A percentile compares a stretch with the other conserved stretches of the same genome.
These are phyloP conservation scores for Stegodyphus dumicola DNA, from an alignment of 1,140 invertebrate genomes.

Conservation along the genomic window DNA sequence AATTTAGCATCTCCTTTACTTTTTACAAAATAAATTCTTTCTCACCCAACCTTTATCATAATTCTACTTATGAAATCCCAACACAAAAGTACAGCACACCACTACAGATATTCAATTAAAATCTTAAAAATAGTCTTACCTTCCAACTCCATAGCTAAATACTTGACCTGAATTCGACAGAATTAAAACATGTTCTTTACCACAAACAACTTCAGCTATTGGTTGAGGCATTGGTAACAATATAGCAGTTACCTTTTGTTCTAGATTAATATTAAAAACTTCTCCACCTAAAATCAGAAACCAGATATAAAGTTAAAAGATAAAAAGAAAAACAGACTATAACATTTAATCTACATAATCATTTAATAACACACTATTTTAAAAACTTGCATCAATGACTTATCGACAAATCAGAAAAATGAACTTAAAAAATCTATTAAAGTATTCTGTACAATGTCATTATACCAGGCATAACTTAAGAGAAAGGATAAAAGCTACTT, in stretches of 20 bases:
- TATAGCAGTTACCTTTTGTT: neutral
- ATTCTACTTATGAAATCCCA: neutral
- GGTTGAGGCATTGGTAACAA: neutral
- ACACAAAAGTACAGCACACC: neutral
- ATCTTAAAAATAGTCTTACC: constrained; percentile 71
- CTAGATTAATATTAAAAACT: constrained; percentile 9
- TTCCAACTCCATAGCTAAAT: constrained; percentile 83
- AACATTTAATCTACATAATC: too few relatives aligned
- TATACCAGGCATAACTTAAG: too few relatives aligned
- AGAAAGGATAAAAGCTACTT: too few relatives aligned
- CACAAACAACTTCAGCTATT: constrained; percentile 73
- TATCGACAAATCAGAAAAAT: too few relatives aligned
- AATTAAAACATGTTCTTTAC: constrained; percentile 82
- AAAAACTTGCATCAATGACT: too few relatives aligned
- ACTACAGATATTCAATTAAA: neutral
- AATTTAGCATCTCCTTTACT: too few relatives aligned
- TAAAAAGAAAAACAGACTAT: too few relatives aligned
- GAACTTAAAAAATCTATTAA: too few relatives aligned
- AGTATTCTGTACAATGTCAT: too few relatives aligned
- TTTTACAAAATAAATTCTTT: neutral
- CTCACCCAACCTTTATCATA: too few relatives aligned
- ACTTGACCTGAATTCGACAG: constrained; percentile 79
- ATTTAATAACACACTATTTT: too few relatives aligned
- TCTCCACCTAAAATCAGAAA: constrained; percentile 8
- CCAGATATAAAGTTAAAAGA: too few relatives aligned